phyloP scores from a whole-genome alignment of 2,888 invertebrate genomes.

The Ophion ventricosus region DNA sequence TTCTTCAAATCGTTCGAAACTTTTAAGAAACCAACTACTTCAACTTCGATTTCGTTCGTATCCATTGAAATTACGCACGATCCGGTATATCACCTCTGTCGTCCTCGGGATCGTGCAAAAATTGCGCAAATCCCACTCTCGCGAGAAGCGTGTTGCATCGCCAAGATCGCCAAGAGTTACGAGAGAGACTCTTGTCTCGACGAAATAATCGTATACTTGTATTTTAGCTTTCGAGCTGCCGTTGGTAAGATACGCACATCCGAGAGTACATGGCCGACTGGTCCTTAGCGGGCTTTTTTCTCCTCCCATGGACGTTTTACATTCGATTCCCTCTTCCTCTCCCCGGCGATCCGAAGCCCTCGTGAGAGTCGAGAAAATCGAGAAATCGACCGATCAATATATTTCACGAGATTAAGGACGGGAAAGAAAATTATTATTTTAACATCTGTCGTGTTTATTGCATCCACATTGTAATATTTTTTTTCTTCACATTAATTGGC shows the following conservation, averaged over 20 bases:
- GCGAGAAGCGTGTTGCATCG: conserved; percentile 65
- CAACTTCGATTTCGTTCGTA: background rate
- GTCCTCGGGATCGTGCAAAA: conserved; percentile 37
- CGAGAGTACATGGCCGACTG: conserved; percentile 61
- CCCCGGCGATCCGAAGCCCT: background rate
- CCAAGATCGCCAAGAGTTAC: conserved; percentile 56
- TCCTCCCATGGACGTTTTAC: conserved; percentile 34
- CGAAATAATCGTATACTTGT: conserved; percentile 61
- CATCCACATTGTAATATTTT: conserved; percentile 25
- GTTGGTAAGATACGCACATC: conserved; percentile 59
- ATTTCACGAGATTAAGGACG: conserved; percentile 2
- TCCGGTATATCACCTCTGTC: conserved; percentile 54
- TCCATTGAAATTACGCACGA: conserved; percentile 28
- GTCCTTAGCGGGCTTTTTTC: conserved; percentile 54
- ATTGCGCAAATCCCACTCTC: conserved; percentile 61
- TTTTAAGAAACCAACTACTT: background rate
- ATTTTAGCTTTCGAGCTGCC: conserved; percentile 53
- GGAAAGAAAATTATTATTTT: conserved; percentile 20
- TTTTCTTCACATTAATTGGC: conserved; percentile 13
- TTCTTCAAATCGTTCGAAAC: background rate
- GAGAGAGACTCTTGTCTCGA: conserved; percentile 62
- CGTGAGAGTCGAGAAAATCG: conserved; percentile 30
- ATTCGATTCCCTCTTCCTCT: conserved; percentile 16
- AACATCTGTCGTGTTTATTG: conserved; percentile 21
- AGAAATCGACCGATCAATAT: conserved; percentile 9